Evolutionary conservation across 2,888 invertebrate species (phyloP), one percentile per base, ranked within the genome.

Genomic region (Cylindroiulus punctatus): DNA sequence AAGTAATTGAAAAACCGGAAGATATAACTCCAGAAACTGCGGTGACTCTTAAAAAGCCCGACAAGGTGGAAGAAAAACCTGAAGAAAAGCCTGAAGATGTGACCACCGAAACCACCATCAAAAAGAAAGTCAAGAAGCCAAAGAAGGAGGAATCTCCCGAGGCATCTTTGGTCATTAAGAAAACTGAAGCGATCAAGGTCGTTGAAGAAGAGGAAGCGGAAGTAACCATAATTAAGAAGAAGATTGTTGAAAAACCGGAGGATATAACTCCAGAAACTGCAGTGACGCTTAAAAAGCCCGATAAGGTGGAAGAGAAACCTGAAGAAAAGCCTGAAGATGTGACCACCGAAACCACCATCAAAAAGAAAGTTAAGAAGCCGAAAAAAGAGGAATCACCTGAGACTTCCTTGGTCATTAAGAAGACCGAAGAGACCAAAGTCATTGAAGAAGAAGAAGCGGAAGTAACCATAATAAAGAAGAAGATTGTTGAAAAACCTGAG

Each of bases 11-110:
- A 26, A 81, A 36, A n/a, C 84, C 85, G 22, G 84, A n/a, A 81
- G 65, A 84, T 19, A 65, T 40, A 14, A 76, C 84, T 10, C 95
- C 36, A 19, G 47, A 84, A 96, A 65, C 85, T 40, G 40, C 85
- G 4, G 30, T 85, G 14, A 47, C 65, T 17, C 57, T 85, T 17
- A 32, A 44, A 84, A 47, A 32, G 26, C 32, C 44, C 14, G 85
- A 87, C 52, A 84, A 84, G 76, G 82, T 86, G 12, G 85, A 85
- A 85, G 84, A 87, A 47, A 87, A 87, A 32, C 87, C 87, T 0
- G 40, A 81, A 8, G 76, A 87, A 85, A 22, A 82, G 26, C 30
- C 86, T 1, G 57, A 87, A 44, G 87, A 88, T 14, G 85, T 40
- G n/a, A 42, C 42, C 0, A 42, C 36, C 2, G 82, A 82, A 36